phyloP scores from a whole-genome alignment of 2,797 vertebrate species.

The Nyctalus aviator region DNA sequence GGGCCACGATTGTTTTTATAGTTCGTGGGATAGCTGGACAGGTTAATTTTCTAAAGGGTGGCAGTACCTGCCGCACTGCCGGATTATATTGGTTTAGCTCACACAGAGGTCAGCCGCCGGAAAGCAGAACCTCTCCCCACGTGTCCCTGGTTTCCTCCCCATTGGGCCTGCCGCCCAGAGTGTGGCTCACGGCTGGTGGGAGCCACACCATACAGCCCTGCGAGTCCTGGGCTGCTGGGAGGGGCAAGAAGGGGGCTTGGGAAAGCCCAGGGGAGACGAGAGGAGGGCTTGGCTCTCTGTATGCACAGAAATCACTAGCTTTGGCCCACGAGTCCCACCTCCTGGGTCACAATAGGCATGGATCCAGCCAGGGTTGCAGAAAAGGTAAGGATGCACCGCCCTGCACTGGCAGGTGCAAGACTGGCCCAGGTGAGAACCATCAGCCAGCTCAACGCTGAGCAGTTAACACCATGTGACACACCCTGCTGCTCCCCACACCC shows the following conservation, averaged over 20 bases:
- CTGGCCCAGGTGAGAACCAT: not conserved
- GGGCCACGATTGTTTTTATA: conserved; percentile 5
- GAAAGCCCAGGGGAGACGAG: not conserved
- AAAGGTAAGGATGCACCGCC: not conserved
- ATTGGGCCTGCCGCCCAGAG: not conserved
- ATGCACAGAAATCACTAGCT: not conserved
- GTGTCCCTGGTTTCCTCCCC: not conserved
- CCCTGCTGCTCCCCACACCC: not conserved
- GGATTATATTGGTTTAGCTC: not conserved
- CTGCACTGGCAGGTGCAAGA: not conserved
- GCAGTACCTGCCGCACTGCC: not conserved
- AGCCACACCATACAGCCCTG: not conserved
- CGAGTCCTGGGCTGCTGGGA: not conserved
- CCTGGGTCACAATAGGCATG: not conserved
- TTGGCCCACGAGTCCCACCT: not conserved
- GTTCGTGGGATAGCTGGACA: not conserved
- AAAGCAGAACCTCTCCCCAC: not conserved
- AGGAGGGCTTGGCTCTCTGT: not conserved
- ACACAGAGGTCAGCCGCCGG: not conserved
- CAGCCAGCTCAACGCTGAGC: not conserved
- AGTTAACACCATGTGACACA: not conserved
- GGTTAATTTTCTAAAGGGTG: not conserved
- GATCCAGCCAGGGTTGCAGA: not conserved
- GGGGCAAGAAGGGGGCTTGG: not conserved
- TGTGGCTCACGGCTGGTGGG: not conserved